phyloP scores from a whole-genome alignment of 2,888 invertebrate genomes.

The Drosophila setosimentum region DNA sequence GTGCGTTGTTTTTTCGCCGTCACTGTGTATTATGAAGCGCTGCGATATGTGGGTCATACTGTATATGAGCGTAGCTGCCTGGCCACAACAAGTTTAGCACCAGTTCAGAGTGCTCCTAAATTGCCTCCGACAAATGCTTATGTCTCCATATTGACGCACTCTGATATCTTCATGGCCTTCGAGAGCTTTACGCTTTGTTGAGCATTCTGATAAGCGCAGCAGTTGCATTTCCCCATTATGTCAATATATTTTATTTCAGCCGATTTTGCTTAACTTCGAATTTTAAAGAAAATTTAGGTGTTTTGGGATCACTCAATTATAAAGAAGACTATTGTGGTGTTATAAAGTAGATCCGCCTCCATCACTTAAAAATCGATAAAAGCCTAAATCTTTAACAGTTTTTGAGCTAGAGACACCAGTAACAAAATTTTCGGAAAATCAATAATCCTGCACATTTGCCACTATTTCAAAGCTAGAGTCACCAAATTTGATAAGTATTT shows the following conservation, averaged over 20 bases:
- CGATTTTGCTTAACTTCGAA: background rate
- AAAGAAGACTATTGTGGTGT: fast-evolving
- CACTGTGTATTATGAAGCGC: constrained; percentile 34
- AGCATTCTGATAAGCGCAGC: constrained; percentile 22
- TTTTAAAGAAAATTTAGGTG: background rate
- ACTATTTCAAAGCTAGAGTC: background rate
- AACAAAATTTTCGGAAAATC: background rate
- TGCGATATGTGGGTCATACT: constrained; percentile 28
- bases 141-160: constrained; percentile 36
- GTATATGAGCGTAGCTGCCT: background rate
- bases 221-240: constrained; percentile 13
- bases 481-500: no score
- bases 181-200: constrained; percentile 37
- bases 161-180: constrained; percentile 47
- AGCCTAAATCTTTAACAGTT: fast-evolving
- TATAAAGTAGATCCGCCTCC: background rate
- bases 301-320: background rate
- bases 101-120: constrained; percentile 46
- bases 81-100: constrained; percentile 41
- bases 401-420: background rate
- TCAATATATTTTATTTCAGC: background rate
- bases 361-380: fast-evolving
- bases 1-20: background rate
- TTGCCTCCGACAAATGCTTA: constrained; percentile 37
- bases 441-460: no score